Conservation (phyloP, 2,113 vertebrate genomes). For the Osmerus mordax region DNA sequence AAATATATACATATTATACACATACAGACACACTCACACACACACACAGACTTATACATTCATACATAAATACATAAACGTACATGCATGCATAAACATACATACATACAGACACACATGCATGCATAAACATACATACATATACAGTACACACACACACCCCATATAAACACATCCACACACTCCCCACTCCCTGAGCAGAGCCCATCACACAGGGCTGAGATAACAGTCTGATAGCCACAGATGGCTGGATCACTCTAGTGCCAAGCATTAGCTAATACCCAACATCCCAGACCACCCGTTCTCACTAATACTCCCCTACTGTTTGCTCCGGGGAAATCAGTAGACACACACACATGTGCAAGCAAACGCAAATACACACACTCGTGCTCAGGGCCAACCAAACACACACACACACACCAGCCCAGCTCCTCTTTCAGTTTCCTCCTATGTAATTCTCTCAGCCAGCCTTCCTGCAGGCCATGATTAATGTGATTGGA, state of each 20-base stretch:
- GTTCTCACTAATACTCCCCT: conserved; percentile 26
- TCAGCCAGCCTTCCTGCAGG: conserved; percentile 37
- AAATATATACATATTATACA: too few species aligned
- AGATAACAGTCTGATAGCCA: conserved; percentile 12
- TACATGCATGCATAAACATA: conserved; percentile 18
- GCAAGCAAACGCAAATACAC: not conserved
- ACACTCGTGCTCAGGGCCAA: not conserved
- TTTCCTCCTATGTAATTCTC: conserved; percentile 24
- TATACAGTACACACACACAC: not conserved
- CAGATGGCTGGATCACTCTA: conserved; percentile 37
- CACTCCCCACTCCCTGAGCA: not conserved
- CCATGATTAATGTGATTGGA: conserved; percentile 70
- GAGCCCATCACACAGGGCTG: conserved; percentile 5
- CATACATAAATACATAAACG: not conserved
- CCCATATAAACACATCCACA: not conserved
- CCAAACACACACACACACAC: not conserved
- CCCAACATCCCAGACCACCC: conserved; percentile 39
- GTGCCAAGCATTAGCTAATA: conserved; percentile 30
- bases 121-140: conserved; percentile 5
- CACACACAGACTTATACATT: not conserved
- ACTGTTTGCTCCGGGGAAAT: conserved; percentile 48
- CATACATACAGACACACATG: conserved; percentile 16
- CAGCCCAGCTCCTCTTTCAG: not conserved
- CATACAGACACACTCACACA: not conserved
- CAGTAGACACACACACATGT: conserved; percentile 15